Evolutionary conservation across 2,888 invertebrate species (phyloP).

Genomic region (Disparrhopalites patrizii): DNA sequence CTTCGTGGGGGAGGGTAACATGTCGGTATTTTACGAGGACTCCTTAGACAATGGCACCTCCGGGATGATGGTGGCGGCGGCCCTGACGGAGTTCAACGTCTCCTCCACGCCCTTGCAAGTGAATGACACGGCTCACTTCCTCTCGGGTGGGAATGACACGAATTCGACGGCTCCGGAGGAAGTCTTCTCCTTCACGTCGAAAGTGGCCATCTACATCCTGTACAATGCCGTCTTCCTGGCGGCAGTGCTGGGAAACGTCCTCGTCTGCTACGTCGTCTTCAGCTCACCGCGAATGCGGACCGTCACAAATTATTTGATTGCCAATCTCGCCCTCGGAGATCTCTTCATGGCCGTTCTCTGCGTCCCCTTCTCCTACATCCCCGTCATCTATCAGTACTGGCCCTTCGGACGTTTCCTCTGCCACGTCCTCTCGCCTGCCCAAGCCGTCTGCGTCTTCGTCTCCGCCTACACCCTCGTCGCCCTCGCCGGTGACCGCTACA

Average conservation of each 20-base stretch:
- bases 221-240: constrained; percentile 53
- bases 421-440: constrained; percentile 63
- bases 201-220: constrained; percentile 52
- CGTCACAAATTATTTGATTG: constrained; percentile 87
- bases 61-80: too few relatives aligned
- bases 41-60: too few relatives aligned
- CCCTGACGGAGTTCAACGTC: too few relatives aligned
- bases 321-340: constrained; percentile 78
- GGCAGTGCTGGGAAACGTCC: constrained; percentile 54
- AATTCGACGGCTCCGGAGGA: not conserved
- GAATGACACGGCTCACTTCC: too few relatives aligned
- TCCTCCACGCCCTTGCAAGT: too few relatives aligned
- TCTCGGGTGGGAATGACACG: too few relatives aligned
- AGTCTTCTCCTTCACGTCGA: constrained; percentile 39
- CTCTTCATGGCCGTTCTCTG: constrained; percentile 85
- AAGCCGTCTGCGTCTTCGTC: constrained; percentile 55
- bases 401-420: constrained; percentile 66
- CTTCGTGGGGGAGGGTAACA: too few relatives aligned
- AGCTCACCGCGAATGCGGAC: constrained; percentile 84
- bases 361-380: constrained; percentile 83
- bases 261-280: constrained; percentile 80
- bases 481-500: constrained; percentile 83
- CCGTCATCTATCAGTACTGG: constrained; percentile 77
- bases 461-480: constrained; percentile 87
- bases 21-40: too few relatives aligned